A percentile compares a stretch with the other conserved stretches of the same genome.
Evolutionary conservation across 1,140 invertebrate genomes (phyloP).

Genomic region (Pararge aegeria): DNA sequence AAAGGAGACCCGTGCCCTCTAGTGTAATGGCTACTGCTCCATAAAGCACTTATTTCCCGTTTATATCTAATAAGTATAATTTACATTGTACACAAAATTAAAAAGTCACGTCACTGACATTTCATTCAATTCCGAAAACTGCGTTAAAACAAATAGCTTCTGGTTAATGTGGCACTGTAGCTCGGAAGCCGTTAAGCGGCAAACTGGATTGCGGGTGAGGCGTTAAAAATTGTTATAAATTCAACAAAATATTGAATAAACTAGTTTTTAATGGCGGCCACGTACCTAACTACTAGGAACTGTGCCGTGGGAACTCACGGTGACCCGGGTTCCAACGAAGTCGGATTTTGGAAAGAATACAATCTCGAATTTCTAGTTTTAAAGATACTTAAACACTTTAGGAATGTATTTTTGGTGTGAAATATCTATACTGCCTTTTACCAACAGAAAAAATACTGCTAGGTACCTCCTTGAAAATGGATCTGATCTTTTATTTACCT

Average conservation of each 20-base stretch:
- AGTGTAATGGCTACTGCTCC: too few relatives aligned
- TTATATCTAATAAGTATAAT: too few relatives aligned
- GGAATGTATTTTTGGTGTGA: too few relatives aligned
- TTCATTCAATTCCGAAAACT: neutral
- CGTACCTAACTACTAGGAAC: slow-evolving; percentile 19
- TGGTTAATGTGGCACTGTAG: neutral
- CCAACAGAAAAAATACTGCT: too few relatives aligned
- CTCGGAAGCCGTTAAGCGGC: slow-evolving; percentile 7
- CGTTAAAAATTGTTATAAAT: slow-evolving; percentile 19
- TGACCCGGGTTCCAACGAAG: slow-evolving; percentile 24
- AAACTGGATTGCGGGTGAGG: slow-evolving; percentile 8
- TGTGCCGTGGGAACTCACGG: slow-evolving; percentile 26
- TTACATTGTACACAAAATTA: too few relatives aligned
- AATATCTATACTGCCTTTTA: too few relatives aligned
- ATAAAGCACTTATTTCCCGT: too few relatives aligned
- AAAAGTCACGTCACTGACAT: too few relatives aligned
- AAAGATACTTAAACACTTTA: slow-evolving; percentile 4
- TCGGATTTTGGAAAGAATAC: slow-evolving; percentile 5
- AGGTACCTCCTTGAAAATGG: too few relatives aligned
- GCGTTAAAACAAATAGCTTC: slow-evolving; percentile 3
- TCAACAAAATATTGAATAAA: slow-evolving; percentile 26
- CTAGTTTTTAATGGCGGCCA: slow-evolving; percentile 28
- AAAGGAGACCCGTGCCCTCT: too few relatives aligned
- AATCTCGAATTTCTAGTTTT: slow-evolving; percentile 24
- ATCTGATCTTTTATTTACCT: too few relatives aligned